Percentiles rank a stretch among this genome's conserved stretches.
These are phyloP conservation scores for Virgularia gustaviana DNA, from an alignment of 92 coral and sea anemone species.

Conservation along the genomic window DNA sequence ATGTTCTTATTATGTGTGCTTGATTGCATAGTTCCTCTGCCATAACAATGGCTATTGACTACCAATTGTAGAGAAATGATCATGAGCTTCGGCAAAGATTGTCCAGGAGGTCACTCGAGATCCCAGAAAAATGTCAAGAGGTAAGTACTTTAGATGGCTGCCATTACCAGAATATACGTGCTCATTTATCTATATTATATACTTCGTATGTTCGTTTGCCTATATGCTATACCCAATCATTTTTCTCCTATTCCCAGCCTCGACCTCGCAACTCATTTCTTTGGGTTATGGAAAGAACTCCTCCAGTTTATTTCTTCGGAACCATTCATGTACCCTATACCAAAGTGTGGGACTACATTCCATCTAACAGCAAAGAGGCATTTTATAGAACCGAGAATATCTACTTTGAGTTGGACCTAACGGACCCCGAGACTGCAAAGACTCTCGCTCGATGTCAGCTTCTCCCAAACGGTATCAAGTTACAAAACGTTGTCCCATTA, in stretches of 20 bases:
- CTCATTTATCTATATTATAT: no score
- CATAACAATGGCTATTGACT: neutral
- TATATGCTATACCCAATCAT: no score
- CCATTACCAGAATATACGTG: no score
- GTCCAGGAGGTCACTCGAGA: constrained; percentile 3
- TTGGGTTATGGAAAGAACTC: constrained; percentile 76
- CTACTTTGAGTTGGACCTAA: constrained; percentile 90
- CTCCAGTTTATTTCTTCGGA: constrained; percentile 94
- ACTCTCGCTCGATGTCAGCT: constrained; percentile 87
- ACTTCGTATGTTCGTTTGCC: no score
- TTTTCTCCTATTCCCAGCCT: constrained; percentile 3
- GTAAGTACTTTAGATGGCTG: no score
- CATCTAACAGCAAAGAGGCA: constrained; percentile 85
- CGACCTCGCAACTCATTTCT: constrained; percentile 74
- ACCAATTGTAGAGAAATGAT: constrained; percentile 4
- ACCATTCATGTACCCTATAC: constrained; percentile 97
- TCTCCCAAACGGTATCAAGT: constrained; percentile 65
- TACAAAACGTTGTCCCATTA: constrained; percentile 66
- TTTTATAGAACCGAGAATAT: constrained; percentile 75
- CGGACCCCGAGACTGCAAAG: constrained; percentile 58
- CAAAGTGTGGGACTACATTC: constrained; percentile 95
- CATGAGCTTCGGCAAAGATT: constrained; percentile 2
- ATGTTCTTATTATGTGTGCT: no score
- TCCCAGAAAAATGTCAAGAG: constrained; percentile 1
- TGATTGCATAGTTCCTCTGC: no score